Evolutionary conservation across 2,113 vertebrate species (phyloP).

Genomic region (Hippocampus zosterae): DNA sequence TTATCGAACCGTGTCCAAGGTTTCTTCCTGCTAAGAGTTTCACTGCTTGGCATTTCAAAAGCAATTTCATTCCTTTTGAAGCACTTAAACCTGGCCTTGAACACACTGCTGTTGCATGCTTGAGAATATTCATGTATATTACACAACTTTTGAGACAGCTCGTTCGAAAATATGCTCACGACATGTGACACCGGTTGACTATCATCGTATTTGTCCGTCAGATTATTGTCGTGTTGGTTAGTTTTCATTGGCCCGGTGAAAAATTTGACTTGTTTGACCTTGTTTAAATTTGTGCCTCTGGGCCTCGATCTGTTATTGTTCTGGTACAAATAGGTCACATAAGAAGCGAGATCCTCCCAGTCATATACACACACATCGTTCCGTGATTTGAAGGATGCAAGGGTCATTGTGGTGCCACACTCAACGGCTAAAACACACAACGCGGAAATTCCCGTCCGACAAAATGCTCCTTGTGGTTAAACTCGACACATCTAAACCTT

Average conservation of each 20-base stretch:
- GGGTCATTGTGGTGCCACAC: conserved; percentile 81
- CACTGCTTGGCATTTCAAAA: not conserved
- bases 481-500: conserved; percentile 23
- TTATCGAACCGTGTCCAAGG: conserved; percentile 1
- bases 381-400: conserved; percentile 78
- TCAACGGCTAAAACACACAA: conserved; percentile 62
- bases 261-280: conserved; percentile 17
- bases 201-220: not conserved
- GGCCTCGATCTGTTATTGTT: conserved; percentile 87
- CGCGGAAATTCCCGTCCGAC: conserved; percentile 81
- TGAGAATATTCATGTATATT: not conserved
- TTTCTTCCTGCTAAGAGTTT: not conserved
- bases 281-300: conserved; percentile 50
- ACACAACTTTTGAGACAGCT: not conserved
- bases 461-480: conserved; percentile 86
- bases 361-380: conserved; percentile 65
- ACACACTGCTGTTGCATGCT: not conserved
- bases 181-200: not conserved
- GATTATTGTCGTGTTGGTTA: not conserved
- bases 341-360: conserved; percentile 82
- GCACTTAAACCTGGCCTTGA: not conserved
- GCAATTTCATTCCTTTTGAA: not conserved
- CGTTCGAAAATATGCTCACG: not conserved
- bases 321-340: conserved; percentile 72
- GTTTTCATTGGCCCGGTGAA: not conserved